These are phyloP conservation scores for Drosophila rubida DNA, from an alignment of 2,888 invertebrate species.

Conservation along the genomic window DNA sequence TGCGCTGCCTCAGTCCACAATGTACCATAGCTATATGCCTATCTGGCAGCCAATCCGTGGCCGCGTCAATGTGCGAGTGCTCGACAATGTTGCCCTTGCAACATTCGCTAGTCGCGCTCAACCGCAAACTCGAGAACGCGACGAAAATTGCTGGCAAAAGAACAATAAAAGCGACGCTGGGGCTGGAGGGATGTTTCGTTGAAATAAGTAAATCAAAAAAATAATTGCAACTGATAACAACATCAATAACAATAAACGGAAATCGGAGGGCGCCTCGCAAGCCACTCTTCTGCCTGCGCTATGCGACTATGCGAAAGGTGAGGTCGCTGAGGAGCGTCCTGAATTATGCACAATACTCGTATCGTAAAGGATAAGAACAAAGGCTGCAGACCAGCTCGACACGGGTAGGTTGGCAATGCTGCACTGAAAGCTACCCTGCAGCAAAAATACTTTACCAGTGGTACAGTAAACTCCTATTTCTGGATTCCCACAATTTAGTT, in stretches of 20 bases:
- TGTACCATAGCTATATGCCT: background rate
- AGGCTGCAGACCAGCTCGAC: background rate
- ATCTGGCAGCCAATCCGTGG: background rate
- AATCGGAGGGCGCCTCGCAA: slow-evolving; percentile 18
- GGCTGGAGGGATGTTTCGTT: slow-evolving; percentile 20
- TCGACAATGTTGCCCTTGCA: background rate
- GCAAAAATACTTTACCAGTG: too few species aligned
- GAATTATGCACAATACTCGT: slow-evolving; percentile 60
- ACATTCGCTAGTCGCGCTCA: slow-evolving; percentile 34
- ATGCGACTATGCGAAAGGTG: slow-evolving; percentile 38
- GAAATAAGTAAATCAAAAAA: slow-evolving; percentile 79
- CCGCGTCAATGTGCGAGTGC: slow-evolving; percentile 1
- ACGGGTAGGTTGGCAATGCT: background rate
- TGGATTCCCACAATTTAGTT: too few species aligned
- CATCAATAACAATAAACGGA: slow-evolving; percentile 80
- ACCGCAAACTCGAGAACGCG: slow-evolving; percentile 72
- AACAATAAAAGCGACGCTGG: slow-evolving; percentile 12
- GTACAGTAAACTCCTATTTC: too few species aligned
- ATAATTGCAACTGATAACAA: slow-evolving; percentile 82
- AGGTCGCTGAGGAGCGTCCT: slow-evolving; percentile 32
- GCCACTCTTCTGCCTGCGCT: slow-evolving; percentile 17
- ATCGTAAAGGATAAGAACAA: slow-evolving; percentile 51
- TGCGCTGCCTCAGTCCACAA: slow-evolving; percentile 3
- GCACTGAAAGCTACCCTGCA: slow-evolving; percentile 9
- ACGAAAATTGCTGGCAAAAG: slow-evolving; percentile 73